Evolutionary conservation across 2,113 vertebrate species (phyloP), one percentile per base, ranked within the genome.

Genomic region (Gavialis gangeticus): DNA sequence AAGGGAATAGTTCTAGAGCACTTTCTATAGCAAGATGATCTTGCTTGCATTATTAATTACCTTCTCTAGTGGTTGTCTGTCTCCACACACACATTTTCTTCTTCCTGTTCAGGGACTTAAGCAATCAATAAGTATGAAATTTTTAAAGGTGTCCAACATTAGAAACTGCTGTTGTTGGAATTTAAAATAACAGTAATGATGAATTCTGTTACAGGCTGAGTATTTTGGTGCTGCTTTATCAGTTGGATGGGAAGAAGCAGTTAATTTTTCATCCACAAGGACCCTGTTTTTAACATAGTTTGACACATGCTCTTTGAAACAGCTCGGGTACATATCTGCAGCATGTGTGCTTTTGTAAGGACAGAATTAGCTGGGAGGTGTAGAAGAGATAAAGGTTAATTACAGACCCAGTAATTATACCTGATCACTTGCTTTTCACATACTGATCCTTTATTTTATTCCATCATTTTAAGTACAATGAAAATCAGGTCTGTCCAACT

Each of bases 1-100:
- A 97, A 96, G 87, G 57, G 83, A 88, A 79, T 91, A 62, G 94
- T 97, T 96, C 86, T 87, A 82, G 55, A 96, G 62, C 73, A 78
- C 79, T 92, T 96, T 90, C 54, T 94, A 66, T 64, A 75, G 76
- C 60, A 89, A 87, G 90, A 93, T 91, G 76, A 90, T 94, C 96
- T 78, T 94, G 77, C 87, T 90, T 97, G 91, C 57, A 86, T 95
- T 96, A 92, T 96, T 96, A 96, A 97, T 89, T 90, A 81, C 89
- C 87, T 93, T 93, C 78, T 91, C 22, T 77, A 57, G 54, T 84
- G 79, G 22, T 71, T 93, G 79, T 91, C 82, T 58, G 84, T 88
- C 87, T 94, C 66, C 82, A 81, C 27, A 46, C 76, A 28, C 56
- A 82, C 79, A 17, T 21, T 30, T 90, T 85, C 63, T 84, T 14